These are phyloP conservation scores for Pelobates cultripes DNA, from an alignment of 2,797 vertebrate genomes.

Conservation along the genomic window DNA sequence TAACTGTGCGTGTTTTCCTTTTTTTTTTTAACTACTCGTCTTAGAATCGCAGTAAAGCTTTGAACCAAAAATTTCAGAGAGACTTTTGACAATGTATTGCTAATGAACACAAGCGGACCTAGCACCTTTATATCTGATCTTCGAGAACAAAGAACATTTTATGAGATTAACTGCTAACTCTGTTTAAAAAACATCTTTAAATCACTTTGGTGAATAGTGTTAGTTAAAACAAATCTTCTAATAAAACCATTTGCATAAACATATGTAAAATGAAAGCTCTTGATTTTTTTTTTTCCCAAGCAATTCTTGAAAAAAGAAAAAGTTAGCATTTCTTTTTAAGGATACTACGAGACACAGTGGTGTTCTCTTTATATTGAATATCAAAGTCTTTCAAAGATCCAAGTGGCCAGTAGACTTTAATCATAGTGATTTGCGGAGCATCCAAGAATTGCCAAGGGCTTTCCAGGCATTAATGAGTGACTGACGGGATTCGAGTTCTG, in stretches of 20 bases:
- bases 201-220: neutral
- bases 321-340: constrained; percentile 26
- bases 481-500: constrained; percentile 19
- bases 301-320: constrained; percentile 23
- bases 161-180: constrained; percentile 5
- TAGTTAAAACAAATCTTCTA: constrained; percentile 11
- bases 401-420: constrained; percentile 50
- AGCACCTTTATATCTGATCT: constrained; percentile 9
- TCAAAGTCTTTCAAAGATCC: constrained; percentile 45
- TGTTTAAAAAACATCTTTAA: neutral
- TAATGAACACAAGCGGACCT: constrained; percentile 38
- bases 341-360: constrained; percentile 22
- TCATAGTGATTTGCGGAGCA: constrained; percentile 39
- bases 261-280: constrained; percentile 17
- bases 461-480: constrained; percentile 41
- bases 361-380: constrained; percentile 32
- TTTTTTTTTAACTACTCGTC: neutral
- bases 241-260: constrained; percentile 27
- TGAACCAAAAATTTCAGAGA: neutral
- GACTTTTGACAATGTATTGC: constrained; percentile 28
- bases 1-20: neutral
- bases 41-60: constrained; percentile 6
- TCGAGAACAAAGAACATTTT: constrained; percentile 8
- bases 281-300: constrained; percentile 27
- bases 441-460: constrained; percentile 25